A percentile compares a stretch with the other conserved stretches of the same genome.
Evolutionary conservation across 2,797 vertebrate species (phyloP).

Genomic region (Phoebastria nigripes): DNA sequence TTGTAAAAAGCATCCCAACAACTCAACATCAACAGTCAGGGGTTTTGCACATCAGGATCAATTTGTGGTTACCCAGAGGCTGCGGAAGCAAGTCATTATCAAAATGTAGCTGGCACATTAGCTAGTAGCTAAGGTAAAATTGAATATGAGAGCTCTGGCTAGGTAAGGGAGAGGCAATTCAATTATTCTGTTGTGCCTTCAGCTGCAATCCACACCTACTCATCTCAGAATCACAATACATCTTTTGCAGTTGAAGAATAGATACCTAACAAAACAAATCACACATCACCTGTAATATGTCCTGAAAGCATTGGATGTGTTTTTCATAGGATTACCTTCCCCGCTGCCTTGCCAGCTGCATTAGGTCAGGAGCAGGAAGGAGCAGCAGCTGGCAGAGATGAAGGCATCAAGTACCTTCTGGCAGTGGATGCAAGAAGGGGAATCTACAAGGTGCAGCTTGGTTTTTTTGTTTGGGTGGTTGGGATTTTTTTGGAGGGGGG

Average conservation of each 20-base stretch:
- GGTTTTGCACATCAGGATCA: background rate
- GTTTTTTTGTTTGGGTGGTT: background rate
- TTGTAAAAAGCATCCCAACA: background rate
- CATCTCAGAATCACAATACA: background rate
- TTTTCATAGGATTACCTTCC: background rate
- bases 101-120: background rate
- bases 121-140: background rate
- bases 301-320: background rate
- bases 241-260: background rate
- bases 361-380: background rate
- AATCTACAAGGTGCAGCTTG: background rate
- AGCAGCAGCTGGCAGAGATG: background rate
- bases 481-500: background rate
- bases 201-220: background rate
- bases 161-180: background rate
- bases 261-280: background rate
- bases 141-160: background rate
- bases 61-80: background rate
- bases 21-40: background rate
- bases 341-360: background rate
- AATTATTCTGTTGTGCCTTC: background rate
- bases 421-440: background rate
- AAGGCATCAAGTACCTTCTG: background rate
- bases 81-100: background rate
- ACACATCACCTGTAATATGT: background rate